Evolutionary conservation across 1,140 invertebrate genomes (phyloP).

Genomic region (Pseudachorutes palmiensis): DNA sequence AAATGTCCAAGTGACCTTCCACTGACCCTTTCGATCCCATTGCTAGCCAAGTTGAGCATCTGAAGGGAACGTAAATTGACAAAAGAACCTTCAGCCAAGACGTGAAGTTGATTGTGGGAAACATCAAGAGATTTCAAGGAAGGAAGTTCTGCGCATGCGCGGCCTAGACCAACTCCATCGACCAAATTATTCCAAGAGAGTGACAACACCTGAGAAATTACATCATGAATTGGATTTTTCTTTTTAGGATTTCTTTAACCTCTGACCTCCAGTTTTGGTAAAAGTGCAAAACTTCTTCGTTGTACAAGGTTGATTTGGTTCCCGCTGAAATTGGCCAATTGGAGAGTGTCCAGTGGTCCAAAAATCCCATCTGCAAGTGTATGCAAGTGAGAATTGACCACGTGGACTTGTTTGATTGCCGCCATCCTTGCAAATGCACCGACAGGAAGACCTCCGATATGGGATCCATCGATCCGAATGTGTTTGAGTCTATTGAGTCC

Average conservation of each 20-base stretch:
- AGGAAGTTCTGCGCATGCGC: slow-evolving; percentile 63
- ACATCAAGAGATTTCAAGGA: slow-evolving; percentile 58
- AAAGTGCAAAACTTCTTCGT: slow-evolving; percentile 59
- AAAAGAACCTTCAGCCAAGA: slow-evolving; percentile 65
- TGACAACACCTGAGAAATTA: slow-evolving; percentile 25
- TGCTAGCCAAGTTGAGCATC: slow-evolving; percentile 60
- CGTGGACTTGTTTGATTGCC: slow-evolving; percentile 63
- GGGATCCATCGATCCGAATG: slow-evolving; percentile 55
- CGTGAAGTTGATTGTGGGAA: slow-evolving; percentile 60
- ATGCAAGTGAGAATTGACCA: slow-evolving; percentile 56
- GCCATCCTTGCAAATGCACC: slow-evolving; percentile 63
- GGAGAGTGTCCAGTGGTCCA: slow-evolving; percentile 61
- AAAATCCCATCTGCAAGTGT: slow-evolving; percentile 63
- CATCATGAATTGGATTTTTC: not conserved
- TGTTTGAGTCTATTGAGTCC: slow-evolving; percentile 40
- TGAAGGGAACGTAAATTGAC: slow-evolving; percentile 64
- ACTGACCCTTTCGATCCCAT: slow-evolving; percentile 63
- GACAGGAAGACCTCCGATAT: slow-evolving; percentile 58
- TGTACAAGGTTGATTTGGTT: slow-evolving; percentile 72
- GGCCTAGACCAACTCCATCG: slow-evolving; percentile 49
- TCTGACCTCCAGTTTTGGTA: slow-evolving; percentile 56
- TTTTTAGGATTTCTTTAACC: not conserved
- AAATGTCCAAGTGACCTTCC: slow-evolving; percentile 69
- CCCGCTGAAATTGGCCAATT: slow-evolving; percentile 63
- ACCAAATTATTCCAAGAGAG: slow-evolving; percentile 28